phyloP scores from a whole-genome alignment of 92 coral and sea anemone species.

The Blastomussa wellsi region DNA sequence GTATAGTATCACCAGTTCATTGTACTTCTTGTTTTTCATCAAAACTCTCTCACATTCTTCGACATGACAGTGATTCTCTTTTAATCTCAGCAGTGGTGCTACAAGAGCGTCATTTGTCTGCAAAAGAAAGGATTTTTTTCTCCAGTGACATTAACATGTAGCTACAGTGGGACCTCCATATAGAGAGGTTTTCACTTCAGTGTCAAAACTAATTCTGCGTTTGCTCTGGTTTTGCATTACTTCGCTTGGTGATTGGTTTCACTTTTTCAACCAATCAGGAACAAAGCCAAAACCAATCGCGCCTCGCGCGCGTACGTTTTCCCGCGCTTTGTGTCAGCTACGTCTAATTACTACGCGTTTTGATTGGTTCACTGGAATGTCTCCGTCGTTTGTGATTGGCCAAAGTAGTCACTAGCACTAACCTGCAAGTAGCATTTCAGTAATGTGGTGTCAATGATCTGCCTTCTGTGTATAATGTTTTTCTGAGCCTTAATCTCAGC shows the following conservation, averaged over 20 bases:
- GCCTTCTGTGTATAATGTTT: constrained; percentile 81
- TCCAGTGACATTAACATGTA: not conserved
- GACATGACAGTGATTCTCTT: constrained; percentile 93
- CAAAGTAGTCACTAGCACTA: not conserved
- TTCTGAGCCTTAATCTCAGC: constrained; percentile 83
- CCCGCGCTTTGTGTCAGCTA: no score
- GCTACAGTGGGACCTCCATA: not conserved
- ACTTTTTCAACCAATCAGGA: no score
- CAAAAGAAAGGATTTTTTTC: not conserved
- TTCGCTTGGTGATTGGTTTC: no score
- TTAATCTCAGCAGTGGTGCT: constrained; percentile 85
- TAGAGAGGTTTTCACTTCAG: no score
- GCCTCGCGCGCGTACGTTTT: no score
- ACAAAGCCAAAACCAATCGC: no score
- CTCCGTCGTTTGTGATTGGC: no score
- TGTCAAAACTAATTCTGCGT: no score
- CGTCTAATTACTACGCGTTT: no score
- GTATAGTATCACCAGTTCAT: constrained; percentile 86
- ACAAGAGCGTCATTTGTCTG: constrained; percentile 98
- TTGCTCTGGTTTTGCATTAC: no score
- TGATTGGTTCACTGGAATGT: no score
- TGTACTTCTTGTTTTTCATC: constrained; percentile 83
- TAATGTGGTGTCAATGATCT: constrained; percentile 92
- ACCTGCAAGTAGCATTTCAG: constrained; percentile 97
- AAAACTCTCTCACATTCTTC: constrained; percentile 89